These are phyloP conservation scores for Prostheceraeus crozeri DNA, from an alignment of 2,888 invertebrate genomes.

Conservation along the genomic window DNA sequence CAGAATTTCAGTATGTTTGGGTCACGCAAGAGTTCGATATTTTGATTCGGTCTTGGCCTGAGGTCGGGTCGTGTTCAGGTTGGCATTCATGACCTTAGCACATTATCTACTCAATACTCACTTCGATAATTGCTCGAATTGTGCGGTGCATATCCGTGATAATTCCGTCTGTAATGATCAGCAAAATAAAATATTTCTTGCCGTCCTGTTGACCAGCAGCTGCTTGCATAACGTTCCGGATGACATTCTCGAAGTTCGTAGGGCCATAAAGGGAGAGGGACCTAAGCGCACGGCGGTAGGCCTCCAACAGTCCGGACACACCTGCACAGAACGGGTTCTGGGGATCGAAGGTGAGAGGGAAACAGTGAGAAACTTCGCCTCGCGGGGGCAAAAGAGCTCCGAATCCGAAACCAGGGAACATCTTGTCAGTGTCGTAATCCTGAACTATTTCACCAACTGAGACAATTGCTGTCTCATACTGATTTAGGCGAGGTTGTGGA, in stretches of 20 bases:
- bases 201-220: conserved; percentile 43
- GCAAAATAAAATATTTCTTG: conserved; percentile 58
- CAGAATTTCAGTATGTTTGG: too few relatives aligned
- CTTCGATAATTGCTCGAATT: conserved; percentile 44
- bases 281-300: conserved; percentile 59
- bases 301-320: conserved; percentile 59
- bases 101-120: too few relatives aligned
- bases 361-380: conserved; percentile 30
- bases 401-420: conserved; percentile 57
- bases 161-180: conserved; percentile 61
- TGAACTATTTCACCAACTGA: conserved; percentile 58
- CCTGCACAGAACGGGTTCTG: conserved; percentile 59
- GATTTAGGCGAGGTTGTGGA: conserved; percentile 54
- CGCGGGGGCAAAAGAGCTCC: conserved; percentile 58
- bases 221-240: conserved; percentile 59
- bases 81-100: too few relatives aligned
- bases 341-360: conserved; percentile 44
- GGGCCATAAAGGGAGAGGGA: conserved; percentile 61
- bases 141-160: conserved; percentile 60
- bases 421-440: conserved; percentile 52
- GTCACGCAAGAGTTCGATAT: too few relatives aligned
- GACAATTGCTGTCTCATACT: conserved; percentile 58
- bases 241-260: conserved; percentile 62
- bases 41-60: too few relatives aligned
- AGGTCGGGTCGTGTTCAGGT: too few relatives aligned